These are phyloP conservation scores for Periophthalmodon schlosseri DNA, from an alignment of 2,113 vertebrate genomes.

Conservation along the genomic window DNA sequence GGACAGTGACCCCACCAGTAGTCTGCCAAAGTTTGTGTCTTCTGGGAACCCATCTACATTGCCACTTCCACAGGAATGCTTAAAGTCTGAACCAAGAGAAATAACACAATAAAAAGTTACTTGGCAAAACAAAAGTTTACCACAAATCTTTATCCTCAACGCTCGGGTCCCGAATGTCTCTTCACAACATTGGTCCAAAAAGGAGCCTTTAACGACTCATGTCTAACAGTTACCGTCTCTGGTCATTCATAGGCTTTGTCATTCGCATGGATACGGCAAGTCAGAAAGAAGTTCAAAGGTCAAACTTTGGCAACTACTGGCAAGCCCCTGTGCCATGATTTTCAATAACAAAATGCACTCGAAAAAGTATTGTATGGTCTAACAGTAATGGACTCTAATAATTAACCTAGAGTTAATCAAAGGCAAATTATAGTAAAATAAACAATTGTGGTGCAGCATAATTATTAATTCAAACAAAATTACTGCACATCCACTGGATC, in stretches of 20 bases:
- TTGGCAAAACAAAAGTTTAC: neutral
- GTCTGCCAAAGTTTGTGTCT: slow-evolving; percentile 77
- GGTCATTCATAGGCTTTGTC: slow-evolving; percentile 17
- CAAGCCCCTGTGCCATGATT: slow-evolving; percentile 42
- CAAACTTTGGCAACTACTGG: slow-evolving; percentile 79
- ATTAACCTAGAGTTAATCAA: slow-evolving; percentile 62
- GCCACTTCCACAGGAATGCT: slow-evolving; percentile 64
- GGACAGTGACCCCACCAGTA: slow-evolving; percentile 61
- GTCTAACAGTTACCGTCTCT: slow-evolving; percentile 62
- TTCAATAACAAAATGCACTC: slow-evolving; percentile 52
- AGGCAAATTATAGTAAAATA: slow-evolving; percentile 29
- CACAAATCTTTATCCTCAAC: neutral
- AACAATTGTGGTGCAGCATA: slow-evolving; percentile 49
- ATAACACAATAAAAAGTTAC: slow-evolving; percentile 13
- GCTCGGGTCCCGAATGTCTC: slow-evolving; percentile 7
- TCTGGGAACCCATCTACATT: slow-evolving; percentile 47
- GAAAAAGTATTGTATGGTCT: slow-evolving; percentile 31
- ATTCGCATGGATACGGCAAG: slow-evolving; percentile 65
- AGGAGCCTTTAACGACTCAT: slow-evolving; percentile 40
- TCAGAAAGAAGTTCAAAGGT: slow-evolving; percentile 54
- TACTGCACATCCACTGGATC: slow-evolving; percentile 80
- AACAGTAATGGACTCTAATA: slow-evolving; percentile 59
- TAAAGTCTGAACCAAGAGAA: slow-evolving; percentile 51
- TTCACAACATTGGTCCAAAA: slow-evolving; percentile 71
- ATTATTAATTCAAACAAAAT: slow-evolving; percentile 62